Base-by-base conservation (phyloP, 2,113 vertebrate genomes). In the Trematocara variabile region DNA sequence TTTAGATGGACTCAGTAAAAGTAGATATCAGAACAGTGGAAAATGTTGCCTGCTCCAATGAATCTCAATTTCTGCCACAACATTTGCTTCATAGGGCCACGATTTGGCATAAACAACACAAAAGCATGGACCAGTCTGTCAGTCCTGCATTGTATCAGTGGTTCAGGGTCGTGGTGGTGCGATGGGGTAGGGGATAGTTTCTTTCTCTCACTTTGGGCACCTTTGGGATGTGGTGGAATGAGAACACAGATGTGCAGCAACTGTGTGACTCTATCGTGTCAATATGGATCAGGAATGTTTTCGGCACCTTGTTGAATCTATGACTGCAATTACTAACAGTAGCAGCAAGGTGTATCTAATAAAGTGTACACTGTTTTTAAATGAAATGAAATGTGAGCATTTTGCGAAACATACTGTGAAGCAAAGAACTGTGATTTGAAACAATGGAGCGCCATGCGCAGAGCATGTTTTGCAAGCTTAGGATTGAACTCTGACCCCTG, bases 401-500 rank as follows among this genome's bases (percentile, higher is more conserved):
- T 48, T 50, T 75, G 25, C 8, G 41, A 73, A 48, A 48, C 41
- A 73, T 34, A 33, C 30, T 60, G 46, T 88, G 65, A 93, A 91
- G 91, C 87, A 86, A 83, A 77, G 16, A 56, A 73, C 39, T 63
- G 84, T 4, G 70, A 80, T 86, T 90, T 89, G 88, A 94, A 95
- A 94, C 90, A 93, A 91, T 83, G 84, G 34, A 37, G 60, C 48
- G 54, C 91, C 22, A n/a, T 33, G 48, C 89, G 85, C 78, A 48
- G 82, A 83, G 92, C 93, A 86, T 90, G 90, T 92, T 91, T 94
- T 95, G 89, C 92, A 93, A 97, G 93, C 87, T 95, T 92, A 10
- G 88, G 91, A 91, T 91, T 90, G 90, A 93, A 92, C 95, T 94
- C 75, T 96, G 95, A 96, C 95, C 95, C 79, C 77, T 25, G 91